Evolutionary conservation across 2,888 invertebrate genomes (phyloP).

Genomic region (Pyrrhosoma nymphula): DNA sequence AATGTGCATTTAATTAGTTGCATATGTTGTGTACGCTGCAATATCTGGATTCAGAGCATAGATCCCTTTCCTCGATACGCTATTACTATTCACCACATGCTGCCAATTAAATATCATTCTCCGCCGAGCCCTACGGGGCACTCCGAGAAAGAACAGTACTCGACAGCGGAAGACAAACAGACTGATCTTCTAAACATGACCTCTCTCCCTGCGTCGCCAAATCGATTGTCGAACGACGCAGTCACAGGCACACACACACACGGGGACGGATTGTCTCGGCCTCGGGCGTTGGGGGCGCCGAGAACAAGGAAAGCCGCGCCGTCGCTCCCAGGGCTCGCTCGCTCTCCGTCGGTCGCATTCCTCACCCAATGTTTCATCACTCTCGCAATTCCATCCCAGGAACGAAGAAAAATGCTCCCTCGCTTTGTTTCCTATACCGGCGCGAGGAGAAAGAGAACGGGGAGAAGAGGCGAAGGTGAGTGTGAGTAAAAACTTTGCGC

Average conservation of each 20-base stretch:
- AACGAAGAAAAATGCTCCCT: slow-evolving; percentile 17
- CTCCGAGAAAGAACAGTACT: not conserved
- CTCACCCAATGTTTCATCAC: not conserved
- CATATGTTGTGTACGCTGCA: too few relatives aligned
- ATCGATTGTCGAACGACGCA: slow-evolving; percentile 29
- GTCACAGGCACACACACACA: not conserved
- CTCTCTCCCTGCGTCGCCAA: not conserved
- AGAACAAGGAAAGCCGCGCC: not conserved
- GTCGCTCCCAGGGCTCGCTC: not conserved
- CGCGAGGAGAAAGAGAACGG: not conserved
- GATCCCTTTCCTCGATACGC: too few relatives aligned
- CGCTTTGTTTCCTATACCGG: not conserved
- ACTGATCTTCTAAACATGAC: not conserved
- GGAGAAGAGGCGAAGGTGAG: too few relatives aligned
- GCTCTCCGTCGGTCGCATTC: not conserved
- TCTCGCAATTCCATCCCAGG: slow-evolving; percentile 21
- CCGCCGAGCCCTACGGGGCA: too few relatives aligned
- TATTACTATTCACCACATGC: too few relatives aligned
- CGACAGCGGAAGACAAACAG: not conserved
- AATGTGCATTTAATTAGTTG: too few relatives aligned
- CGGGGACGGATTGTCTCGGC: not conserved
- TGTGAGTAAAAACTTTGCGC: too few relatives aligned
- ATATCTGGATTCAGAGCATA: too few relatives aligned
- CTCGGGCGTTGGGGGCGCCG: too few relatives aligned
- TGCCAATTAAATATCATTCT: too few relatives aligned